Evolutionary conservation across 53 echinoderm and acorn worm genomes (phyloP).

Genomic region (Stichopus horrens): DNA sequence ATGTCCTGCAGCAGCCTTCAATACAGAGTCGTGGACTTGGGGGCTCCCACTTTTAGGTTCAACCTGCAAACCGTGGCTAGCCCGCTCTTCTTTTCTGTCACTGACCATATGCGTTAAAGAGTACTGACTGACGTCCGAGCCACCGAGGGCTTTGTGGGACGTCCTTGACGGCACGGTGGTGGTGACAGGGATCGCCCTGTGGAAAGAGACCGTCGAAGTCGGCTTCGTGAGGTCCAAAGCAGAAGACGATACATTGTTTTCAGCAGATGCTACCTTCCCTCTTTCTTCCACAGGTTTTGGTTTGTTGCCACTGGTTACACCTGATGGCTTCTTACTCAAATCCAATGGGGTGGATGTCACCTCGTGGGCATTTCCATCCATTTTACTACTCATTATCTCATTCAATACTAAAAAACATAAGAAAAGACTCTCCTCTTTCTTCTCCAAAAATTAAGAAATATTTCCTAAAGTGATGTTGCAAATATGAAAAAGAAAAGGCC

Average conservation of each 20-base stretch:
- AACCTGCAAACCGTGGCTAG: neutral
- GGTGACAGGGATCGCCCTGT: conserved; percentile 29
- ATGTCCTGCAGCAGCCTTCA: neutral
- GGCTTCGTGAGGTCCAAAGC: conserved; percentile 17
- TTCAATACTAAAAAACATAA: too few relatives aligned
- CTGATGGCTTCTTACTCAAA: conserved; percentile 23
- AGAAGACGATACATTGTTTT: neutral
- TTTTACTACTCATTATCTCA: neutral
- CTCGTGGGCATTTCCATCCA: conserved; percentile 6
- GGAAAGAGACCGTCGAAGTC: neutral
- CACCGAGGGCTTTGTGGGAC: neutral
- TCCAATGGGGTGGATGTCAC: conserved; percentile 1
- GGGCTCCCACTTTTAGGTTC: neutral
- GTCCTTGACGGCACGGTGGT: conserved; percentile 19
- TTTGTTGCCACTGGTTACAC: neutral
- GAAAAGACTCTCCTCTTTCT: too few relatives aligned
- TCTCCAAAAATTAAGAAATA: too few relatives aligned
- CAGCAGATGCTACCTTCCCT: too few relatives aligned
- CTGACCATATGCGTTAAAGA: neutral
- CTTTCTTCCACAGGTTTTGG: neutral
- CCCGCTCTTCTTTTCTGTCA: neutral
- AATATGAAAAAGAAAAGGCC: too few relatives aligned
- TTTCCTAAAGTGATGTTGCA: too few relatives aligned
- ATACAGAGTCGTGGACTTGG: neutral
- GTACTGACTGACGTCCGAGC: neutral